Conservation (phyloP, 2,113 vertebrate species). For the Hemiscyllium ocellatum region DNA sequence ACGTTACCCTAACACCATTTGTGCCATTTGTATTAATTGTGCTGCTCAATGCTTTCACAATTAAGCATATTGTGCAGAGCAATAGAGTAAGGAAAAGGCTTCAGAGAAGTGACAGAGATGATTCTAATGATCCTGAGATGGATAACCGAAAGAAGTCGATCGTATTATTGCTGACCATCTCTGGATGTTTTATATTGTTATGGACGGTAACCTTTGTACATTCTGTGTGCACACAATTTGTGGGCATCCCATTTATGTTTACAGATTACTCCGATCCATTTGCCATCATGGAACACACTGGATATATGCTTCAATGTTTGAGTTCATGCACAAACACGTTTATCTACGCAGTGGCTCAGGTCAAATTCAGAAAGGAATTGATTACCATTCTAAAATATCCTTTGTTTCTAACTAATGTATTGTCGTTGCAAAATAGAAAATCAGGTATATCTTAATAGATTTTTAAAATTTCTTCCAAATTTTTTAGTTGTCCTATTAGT, state of each 20-base stretch:
- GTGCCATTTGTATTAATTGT: neutral
- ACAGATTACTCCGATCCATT: neutral
- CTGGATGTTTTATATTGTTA: neutral
- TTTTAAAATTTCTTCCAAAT: too few relatives aligned
- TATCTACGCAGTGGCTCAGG: neutral
- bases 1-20: neutral
- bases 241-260: neutral
- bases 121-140: neutral
- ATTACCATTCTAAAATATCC: neutral
- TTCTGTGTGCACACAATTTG: neutral
- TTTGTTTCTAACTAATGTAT: neutral
- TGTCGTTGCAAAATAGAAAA: neutral
- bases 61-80: neutral
- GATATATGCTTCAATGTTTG: neutral
- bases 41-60: neutral
- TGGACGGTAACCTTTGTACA: neutral
- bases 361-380: neutral
- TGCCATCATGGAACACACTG: neutral
- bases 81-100: neutral
- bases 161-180: neutral
- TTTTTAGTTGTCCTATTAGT: too few relatives aligned
- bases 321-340: neutral
- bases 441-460: neutral
- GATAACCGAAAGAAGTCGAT: neutral
- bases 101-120: neutral